A percentile compares a stretch with the other conserved stretches of the same genome.
These are phyloP conservation scores for Hippolais icterina DNA, from an alignment of 2,113 vertebrate species.

Conservation along the genomic window DNA sequence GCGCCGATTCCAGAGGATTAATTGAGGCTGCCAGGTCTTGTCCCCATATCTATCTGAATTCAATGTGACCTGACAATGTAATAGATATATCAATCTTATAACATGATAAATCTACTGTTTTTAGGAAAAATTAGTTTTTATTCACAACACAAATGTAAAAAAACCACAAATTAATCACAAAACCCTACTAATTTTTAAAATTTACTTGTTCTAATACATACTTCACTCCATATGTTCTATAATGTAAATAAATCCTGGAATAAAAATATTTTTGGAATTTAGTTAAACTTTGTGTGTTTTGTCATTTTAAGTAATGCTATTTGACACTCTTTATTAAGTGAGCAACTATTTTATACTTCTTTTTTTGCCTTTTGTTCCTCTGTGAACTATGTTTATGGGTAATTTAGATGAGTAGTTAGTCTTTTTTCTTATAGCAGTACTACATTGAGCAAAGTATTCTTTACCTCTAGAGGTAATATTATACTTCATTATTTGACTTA, in stretches of 20 bases:
- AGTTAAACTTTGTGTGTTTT: background rate
- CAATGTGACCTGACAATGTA: background rate
- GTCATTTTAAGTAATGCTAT: background rate
- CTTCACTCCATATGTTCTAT: background rate
- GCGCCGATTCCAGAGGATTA: background rate
- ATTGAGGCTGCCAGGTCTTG: background rate
- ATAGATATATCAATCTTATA: background rate
- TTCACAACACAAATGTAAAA: background rate
- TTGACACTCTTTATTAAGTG: background rate
- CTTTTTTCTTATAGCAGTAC: background rate
- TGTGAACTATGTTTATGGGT: background rate
- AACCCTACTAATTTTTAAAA: background rate
- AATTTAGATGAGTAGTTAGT: background rate
- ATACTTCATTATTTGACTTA: background rate
- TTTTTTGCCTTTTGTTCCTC: background rate
- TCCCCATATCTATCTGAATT: background rate
- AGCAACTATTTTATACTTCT: background rate
- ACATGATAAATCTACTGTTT: background rate
- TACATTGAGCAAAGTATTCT: background rate
- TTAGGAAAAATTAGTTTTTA: background rate
- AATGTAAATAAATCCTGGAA: background rate
- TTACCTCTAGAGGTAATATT: background rate
- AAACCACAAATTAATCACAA: background rate
- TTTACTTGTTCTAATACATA: background rate
- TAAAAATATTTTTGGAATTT: background rate